These are phyloP conservation scores for Pinna nobilis DNA, from an alignment of 1,140 invertebrate genomes.

Conservation along the genomic window DNA sequence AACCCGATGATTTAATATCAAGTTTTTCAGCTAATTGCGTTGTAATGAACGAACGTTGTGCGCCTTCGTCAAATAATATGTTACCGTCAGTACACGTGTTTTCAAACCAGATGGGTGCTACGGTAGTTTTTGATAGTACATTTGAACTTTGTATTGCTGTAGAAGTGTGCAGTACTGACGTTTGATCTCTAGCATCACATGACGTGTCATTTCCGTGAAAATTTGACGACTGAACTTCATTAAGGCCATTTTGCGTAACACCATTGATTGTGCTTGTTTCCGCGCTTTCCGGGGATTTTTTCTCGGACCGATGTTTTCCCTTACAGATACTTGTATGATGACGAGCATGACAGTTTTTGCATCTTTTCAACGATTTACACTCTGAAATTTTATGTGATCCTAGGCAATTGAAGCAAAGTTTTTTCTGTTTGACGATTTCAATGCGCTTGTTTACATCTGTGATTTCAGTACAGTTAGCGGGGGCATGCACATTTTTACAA, in stretches of 20 bases:
- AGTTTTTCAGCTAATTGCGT: constrained; percentile 13
- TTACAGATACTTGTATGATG: constrained; percentile 1
- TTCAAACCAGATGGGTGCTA: not conserved
- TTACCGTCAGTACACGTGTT: not conserved
- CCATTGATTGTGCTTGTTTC: no score
- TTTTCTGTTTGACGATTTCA: constrained; percentile 1
- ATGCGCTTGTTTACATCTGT: no score
- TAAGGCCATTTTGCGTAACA: no score
- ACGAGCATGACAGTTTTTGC: not conserved
- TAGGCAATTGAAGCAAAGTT: not conserved
- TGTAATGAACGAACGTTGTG: constrained; percentile 24
- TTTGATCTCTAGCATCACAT: not conserved
- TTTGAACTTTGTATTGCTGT: not conserved
- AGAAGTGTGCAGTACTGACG: not conserved
- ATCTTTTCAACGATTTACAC: not conserved
- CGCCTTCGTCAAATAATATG: constrained; percentile 40
- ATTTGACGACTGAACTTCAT: no score
- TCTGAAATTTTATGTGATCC: not conserved
- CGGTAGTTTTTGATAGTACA: not conserved
- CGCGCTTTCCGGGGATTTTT: not conserved
- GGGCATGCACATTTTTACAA: no score
- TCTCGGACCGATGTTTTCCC: not conserved
- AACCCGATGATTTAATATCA: not conserved
- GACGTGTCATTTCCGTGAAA: not conserved
- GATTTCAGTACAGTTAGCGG: no score